Conservation (phyloP, 2,888 invertebrate genomes). For the Pristionchus entomophagus region DNA sequence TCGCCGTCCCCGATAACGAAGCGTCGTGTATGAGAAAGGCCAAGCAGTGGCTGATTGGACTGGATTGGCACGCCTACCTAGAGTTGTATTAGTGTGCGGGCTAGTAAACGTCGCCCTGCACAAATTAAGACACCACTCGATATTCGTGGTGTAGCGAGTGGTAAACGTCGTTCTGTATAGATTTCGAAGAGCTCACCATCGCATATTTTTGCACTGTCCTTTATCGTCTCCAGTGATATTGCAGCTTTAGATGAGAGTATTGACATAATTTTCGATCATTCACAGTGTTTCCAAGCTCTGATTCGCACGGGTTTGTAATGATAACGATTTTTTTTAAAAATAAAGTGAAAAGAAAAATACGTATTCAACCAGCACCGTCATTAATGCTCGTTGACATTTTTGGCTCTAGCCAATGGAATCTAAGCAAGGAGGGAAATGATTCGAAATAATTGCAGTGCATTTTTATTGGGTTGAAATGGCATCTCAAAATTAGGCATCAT, state of each 20-base stretch:
- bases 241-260: background rate
- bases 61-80: slow-evolving; percentile 62
- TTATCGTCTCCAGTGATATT: background rate
- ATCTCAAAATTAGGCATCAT: no score
- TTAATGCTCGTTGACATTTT: no score
- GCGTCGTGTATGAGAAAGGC: background rate
- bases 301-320: background rate
- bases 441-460: no score
- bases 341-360: background rate
- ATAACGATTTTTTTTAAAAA: background rate
- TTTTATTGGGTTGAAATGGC: no score
- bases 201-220: background rate
- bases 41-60: slow-evolving; percentile 62
- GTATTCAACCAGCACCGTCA: no score
- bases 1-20: slow-evolving; percentile 28
- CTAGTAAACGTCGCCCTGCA: slow-evolving; percentile 8
- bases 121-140: background rate
- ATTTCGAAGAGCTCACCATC: no score
- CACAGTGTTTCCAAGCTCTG: background rate
- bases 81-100: slow-evolving; percentile 50
- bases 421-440: no score
- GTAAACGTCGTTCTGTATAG: background rate
- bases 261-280: background rate
- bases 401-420: no score
- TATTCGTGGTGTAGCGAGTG: background rate